Conservation (phyloP, 2,113 vertebrate species). For the Odocoileus virginianus region DNA sequence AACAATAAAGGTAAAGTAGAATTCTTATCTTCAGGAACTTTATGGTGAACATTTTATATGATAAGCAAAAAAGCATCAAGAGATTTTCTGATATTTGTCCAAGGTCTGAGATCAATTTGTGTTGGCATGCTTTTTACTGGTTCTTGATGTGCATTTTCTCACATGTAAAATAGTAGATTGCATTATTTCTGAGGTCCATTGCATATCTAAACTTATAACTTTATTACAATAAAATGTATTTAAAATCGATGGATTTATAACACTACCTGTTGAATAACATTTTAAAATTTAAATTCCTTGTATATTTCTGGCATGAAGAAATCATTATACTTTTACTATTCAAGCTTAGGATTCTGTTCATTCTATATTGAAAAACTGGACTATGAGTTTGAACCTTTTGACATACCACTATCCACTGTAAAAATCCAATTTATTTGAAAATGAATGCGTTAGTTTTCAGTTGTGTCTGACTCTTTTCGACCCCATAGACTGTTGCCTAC, state of each 20-base stretch:
- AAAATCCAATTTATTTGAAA: background rate
- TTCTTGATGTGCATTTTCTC: background rate
- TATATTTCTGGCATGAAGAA: background rate
- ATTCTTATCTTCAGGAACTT: background rate
- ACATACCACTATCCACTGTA: background rate
- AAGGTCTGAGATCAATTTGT: background rate
- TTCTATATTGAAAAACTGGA: background rate
- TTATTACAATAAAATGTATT: background rate
- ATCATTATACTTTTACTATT: background rate
- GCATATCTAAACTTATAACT: background rate
- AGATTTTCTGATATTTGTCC: background rate
- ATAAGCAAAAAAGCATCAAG: background rate
- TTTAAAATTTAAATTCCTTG: background rate
- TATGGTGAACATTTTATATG: background rate
- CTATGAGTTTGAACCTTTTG: background rate
- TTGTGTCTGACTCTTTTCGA: background rate
- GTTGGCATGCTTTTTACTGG: background rate
- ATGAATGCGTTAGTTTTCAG: background rate
- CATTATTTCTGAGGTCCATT: background rate
- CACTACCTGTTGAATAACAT: background rate
- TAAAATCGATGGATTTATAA: background rate
- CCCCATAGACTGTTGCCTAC: background rate
- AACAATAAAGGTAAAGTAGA: background rate
- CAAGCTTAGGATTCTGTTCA: background rate
- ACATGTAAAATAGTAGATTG: background rate